These are phyloP conservation scores for Sanderia malayensis DNA, from an alignment of 30 jellyfish, hydroid and myxozoan species.

Conservation along the genomic window DNA sequence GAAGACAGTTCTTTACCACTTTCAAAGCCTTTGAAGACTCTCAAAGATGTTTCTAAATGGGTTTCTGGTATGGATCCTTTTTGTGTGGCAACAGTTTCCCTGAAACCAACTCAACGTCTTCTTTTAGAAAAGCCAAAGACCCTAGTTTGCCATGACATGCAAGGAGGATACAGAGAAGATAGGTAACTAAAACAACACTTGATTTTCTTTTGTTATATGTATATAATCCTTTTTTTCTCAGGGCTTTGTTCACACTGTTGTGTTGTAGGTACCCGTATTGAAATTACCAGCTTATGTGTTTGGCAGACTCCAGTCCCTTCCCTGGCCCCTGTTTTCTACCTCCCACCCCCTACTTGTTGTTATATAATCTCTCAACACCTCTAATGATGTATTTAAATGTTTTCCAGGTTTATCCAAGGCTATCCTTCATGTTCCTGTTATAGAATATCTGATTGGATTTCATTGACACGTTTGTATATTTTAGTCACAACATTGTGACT, in stretches of 20 bases:
- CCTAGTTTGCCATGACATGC: conserved; percentile 93
- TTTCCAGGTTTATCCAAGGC: conserved; percentile 83
- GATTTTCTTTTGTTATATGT: no score
- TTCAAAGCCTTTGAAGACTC: conserved; percentile 50
- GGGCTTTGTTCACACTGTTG: no score
- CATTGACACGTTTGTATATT: conserved; percentile 90
- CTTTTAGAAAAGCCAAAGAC: conserved; percentile 61
- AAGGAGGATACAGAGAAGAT: conserved; percentile 92
- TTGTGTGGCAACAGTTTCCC: conserved; percentile 44
- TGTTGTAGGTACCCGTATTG: no score
- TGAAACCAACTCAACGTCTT: conserved; percentile 17
- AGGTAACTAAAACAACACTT: no score
- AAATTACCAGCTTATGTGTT: no score
- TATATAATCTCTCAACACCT: no score
- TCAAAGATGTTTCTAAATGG: conserved; percentile 61
- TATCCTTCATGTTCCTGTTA: conserved; percentile 63
- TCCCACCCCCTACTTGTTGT: no score
- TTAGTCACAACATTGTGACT: conserved; percentile 89
- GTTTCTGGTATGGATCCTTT: conserved; percentile 73
- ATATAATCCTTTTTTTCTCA: no score
- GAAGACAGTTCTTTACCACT: conserved; percentile 55
- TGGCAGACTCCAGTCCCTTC: no score
- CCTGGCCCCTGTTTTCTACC: not conserved
- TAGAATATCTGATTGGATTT: conserved; percentile 76
- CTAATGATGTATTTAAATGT: no score